Evolutionary conservation across 2,888 invertebrate species (phyloP).

Genomic region (Drosophila subsilvestris): DNA sequence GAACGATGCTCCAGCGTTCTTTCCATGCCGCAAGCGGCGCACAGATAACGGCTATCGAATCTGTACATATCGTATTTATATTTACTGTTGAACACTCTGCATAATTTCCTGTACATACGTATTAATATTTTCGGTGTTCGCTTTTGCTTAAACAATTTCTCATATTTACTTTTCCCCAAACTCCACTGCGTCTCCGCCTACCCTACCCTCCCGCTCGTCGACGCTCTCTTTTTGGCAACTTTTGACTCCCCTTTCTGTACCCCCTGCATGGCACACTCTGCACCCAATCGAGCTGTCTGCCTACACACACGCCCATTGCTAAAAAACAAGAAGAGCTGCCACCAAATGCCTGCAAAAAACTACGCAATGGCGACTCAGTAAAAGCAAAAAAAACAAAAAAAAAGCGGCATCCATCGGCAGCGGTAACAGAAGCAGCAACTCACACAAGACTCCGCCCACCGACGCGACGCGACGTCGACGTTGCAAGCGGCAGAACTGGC

Average conservation of each 20-base stretch:
- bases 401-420: slow-evolving; percentile 1
- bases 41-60: slow-evolving; percentile 37
- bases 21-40: background rate
- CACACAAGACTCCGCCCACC: slow-evolving; percentile 74
- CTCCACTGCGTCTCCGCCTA: background rate
- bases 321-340: slow-evolving; percentile 59
- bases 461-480: slow-evolving; percentile 18
- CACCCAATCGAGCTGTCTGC: slow-evolving; percentile 53
- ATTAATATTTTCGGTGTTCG: slow-evolving; percentile 6
- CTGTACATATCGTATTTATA: slow-evolving; percentile 27
- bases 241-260: background rate
- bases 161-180: slow-evolving; percentile 1
- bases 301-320: slow-evolving; percentile 76
- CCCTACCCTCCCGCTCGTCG: background rate
- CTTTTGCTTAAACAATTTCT: slow-evolving; percentile 19
- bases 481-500: slow-evolving; percentile 19
- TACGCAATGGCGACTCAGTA: slow-evolving; percentile 73
- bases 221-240: background rate
- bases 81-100: slow-evolving; percentile 24
- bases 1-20: background rate
- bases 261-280: background rate
- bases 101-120: slow-evolving; percentile 18
- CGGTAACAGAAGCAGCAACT: slow-evolving; percentile 32
- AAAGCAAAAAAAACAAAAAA: slow-evolving; percentile 29
- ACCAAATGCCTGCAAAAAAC: slow-evolving; percentile 69